phyloP scores from a whole-genome alignment of 2,888 invertebrate species.

The Rhaphigaster nebulosa region DNA sequence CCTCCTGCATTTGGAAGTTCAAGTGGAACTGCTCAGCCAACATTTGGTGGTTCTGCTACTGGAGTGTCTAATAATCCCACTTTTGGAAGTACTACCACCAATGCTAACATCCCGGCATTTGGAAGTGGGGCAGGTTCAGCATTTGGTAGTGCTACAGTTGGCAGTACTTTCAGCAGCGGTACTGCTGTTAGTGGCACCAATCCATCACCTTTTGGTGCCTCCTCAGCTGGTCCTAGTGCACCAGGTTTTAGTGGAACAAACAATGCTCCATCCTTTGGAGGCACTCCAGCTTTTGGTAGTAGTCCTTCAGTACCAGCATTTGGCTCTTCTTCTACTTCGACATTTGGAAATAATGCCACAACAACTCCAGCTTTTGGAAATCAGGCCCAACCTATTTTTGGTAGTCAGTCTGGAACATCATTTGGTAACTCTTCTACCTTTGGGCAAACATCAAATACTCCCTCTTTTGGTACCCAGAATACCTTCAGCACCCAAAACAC shows the following conservation, averaged over 20 bases:
- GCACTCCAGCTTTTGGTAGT: conserved; percentile 54
- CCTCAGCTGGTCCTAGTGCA: background rate
- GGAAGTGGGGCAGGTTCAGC: conserved; percentile 47
- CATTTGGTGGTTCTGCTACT: conserved; percentile 11
- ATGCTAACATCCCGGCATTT: background rate
- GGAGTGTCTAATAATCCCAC: background rate
- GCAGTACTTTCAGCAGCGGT: conserved; percentile 5
- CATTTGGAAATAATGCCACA: conserved; percentile 8
- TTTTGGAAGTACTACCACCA: conserved; percentile 50
- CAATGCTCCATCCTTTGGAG: conserved; percentile 42
- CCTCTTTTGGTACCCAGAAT: conserved; percentile 47
- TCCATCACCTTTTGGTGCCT: conserved; percentile 12
- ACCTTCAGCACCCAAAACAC: conserved; percentile 48
- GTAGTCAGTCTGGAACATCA: conserved; percentile 39
- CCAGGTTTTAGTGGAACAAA: conserved; percentile 40
- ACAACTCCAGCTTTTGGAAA: conserved; percentile 41
- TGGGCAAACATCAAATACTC: conserved; percentile 35
- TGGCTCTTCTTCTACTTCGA: conserved; percentile 10
- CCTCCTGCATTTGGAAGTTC: conserved; percentile 40
- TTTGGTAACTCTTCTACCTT: conserved; percentile 43
- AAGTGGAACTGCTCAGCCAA: background rate
- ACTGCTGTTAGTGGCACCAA: background rate
- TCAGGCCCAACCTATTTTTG: conserved; percentile 31
- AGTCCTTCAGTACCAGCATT: conserved; percentile 39
- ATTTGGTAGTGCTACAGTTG: conserved; percentile 19